Percentiles rank a stretch among this genome's conserved stretches.
These are phyloP conservation scores for Parotia lawesii DNA, from an alignment of 2,113 vertebrate species.

Conservation along the genomic window DNA sequence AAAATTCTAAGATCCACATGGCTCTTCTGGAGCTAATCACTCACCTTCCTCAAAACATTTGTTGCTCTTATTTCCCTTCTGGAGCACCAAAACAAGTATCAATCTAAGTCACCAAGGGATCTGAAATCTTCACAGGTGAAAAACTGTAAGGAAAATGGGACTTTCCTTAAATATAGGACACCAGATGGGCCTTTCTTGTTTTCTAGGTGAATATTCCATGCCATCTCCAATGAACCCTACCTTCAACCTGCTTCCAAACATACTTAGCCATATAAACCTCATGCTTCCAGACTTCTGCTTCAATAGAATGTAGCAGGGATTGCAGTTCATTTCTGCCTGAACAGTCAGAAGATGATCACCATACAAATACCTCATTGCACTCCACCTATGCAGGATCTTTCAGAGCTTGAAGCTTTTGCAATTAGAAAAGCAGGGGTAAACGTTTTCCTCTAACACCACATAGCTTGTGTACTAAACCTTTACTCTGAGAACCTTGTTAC, in stretches of 20 bases:
- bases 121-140: background rate
- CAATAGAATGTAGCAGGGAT: background rate
- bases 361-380: background rate
- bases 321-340: background rate
- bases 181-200: background rate
- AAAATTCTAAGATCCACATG: background rate
- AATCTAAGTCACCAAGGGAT: background rate
- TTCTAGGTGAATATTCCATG: background rate
- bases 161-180: background rate
- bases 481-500: background rate
- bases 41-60: background rate
- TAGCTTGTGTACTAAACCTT: background rate
- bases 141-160: background rate
- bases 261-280: background rate
- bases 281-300: background rate
- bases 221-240: background rate
- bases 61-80: background rate
- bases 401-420: background rate
- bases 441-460: background rate
- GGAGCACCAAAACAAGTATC: background rate
- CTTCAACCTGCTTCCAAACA: background rate
- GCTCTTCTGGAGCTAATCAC: background rate
- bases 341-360: background rate
- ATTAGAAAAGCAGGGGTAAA: background rate
- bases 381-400: background rate